Percentiles rank a stretch among this genome's conserved stretches.
Conservation (phyloP, 1,140 invertebrate species). For the Zophobas atratus region DNA sequence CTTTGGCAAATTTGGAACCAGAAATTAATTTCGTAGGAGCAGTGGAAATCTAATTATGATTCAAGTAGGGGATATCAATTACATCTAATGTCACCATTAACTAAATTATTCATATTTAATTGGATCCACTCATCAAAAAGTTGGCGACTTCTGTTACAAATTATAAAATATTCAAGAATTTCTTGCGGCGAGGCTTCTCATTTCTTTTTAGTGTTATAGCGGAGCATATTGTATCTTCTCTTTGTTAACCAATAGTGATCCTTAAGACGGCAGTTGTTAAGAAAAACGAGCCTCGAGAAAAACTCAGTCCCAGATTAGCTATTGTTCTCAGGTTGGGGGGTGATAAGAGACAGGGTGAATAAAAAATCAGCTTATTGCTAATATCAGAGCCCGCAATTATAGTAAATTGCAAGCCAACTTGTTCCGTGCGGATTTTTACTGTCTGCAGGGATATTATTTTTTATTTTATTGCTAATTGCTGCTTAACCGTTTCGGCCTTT, state of each 20-base stretch:
- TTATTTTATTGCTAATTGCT: slow-evolving; percentile 67
- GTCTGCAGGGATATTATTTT: slow-evolving; percentile 62
- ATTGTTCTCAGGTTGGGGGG: slow-evolving; percentile 64
- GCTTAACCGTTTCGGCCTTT: slow-evolving; percentile 54
- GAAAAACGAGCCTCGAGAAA: slow-evolving; percentile 46
- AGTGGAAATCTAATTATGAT: slow-evolving; percentile 63
- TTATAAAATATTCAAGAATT: slow-evolving; percentile 67
- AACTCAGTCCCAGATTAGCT: slow-evolving; percentile 62
- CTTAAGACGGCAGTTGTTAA: slow-evolving; percentile 51
- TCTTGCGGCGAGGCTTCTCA: slow-evolving; percentile 63
- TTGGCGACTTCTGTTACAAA: slow-evolving; percentile 66
- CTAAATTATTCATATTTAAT: slow-evolving; percentile 68
- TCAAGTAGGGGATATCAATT: slow-evolving; percentile 64
- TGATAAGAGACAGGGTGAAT: slow-evolving; percentile 68
- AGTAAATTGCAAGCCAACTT: slow-evolving; percentile 59
- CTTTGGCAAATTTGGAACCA: slow-evolving; percentile 20
- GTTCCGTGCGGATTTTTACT: slow-evolving; percentile 60
- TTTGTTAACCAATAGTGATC: slow-evolving; percentile 53
- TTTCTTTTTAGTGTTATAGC: slow-evolving; percentile 67
- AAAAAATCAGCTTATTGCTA: slow-evolving; percentile 70
- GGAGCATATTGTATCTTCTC: slow-evolving; percentile 62
- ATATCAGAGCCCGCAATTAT: slow-evolving; percentile 67
- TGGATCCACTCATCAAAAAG: slow-evolving; percentile 66
- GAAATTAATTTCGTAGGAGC: slow-evolving; percentile 49
- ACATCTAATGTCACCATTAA: slow-evolving; percentile 65